Base-by-base conservation (phyloP, 2,888 invertebrate genomes). In the Iselma pallidipennis region DNA sequence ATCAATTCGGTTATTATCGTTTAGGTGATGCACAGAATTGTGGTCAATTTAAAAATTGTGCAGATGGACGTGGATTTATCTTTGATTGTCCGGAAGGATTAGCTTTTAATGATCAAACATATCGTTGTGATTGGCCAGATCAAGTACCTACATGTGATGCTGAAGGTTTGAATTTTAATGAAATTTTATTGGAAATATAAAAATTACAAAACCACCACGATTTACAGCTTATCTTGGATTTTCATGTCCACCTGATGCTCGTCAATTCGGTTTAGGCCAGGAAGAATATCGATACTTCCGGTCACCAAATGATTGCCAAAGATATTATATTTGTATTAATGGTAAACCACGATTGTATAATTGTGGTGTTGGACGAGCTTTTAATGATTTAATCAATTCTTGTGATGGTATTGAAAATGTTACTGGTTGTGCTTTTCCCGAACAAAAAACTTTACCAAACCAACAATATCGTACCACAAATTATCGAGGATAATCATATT, bases 101-200 rank as follows among this genome's bases (percentile, higher is more conserved):
- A 55, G 94, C 94, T 7, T 77, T 73, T 66, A 76, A 75, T 55
- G 83, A 87, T 1, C 86, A 86, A 10, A 86, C 84, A 9, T 91
- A 92, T 76, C 86, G 89, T 55, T 95, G 95, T 78, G 93, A 95
- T 66, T 95, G 94, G 94, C 92, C 94, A 3, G 95, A 95, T 82
- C 87, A 90, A 79, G 94, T 93, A 0, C 79, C 86, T 3, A 89
- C 89, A 59, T 94, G 94, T 73, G 90, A 94, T 76, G 90, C 90
- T 53, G 93, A 92, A 86, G 88, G 92, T 91, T 80, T 9, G 48
- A 9, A n/a, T 3, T 16, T 14, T 42, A 42, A 42, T 45, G 10
- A 45, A 6, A 45, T 1, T 19, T 9, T 2, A 53, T 9, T 55
- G 19, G 4, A 55, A 12, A 54, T 9, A 16, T 12, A 12, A 5